These are phyloP conservation scores for Drosophila suzukii DNA, from an alignment of 1,140 invertebrate species.

Conservation along the genomic window DNA sequence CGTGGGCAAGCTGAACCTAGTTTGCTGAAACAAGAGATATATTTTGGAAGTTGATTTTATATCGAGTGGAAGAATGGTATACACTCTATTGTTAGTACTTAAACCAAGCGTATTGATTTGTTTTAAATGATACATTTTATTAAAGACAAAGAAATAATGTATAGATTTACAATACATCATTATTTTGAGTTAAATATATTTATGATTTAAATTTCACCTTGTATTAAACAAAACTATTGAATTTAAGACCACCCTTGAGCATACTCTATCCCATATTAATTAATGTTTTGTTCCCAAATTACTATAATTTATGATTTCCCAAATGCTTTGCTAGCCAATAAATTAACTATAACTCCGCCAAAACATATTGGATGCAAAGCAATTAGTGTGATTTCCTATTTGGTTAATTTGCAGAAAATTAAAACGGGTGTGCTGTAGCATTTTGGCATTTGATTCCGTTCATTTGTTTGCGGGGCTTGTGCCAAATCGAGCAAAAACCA, in stretches of 20 bases:
- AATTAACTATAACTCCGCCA: constrained; percentile 26
- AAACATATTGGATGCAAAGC: constrained; percentile 58
- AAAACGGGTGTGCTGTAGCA: constrained; percentile 74
- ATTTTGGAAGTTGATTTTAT: constrained; percentile 5
- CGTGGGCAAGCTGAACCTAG: constrained; percentile 47
- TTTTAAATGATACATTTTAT: too few relatives aligned
- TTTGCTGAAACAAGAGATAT: constrained; percentile 15
- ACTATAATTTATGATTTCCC: constrained; percentile 22
- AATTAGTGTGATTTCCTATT: constrained; percentile 81
- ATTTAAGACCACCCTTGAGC: too few relatives aligned
- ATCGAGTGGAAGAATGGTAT: constrained; percentile 1
- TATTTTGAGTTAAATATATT: too few relatives aligned
- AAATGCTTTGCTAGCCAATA: constrained; percentile 10
- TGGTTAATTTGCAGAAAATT: constrained; percentile 81
- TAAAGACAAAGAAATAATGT: too few relatives aligned
- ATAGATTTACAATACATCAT: too few relatives aligned
- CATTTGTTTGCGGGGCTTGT: constrained; percentile 18
- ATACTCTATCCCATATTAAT: constrained; percentile 19
- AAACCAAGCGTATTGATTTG: too few relatives aligned
- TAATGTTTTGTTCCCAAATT: constrained; percentile 24
- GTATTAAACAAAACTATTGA: too few relatives aligned
- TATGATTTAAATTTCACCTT: too few relatives aligned
- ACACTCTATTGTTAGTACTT: not conserved
- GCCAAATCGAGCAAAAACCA: constrained; percentile 69
- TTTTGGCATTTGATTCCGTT: constrained; percentile 57